Evolutionary conservation across 2,888 invertebrate genomes (phyloP).

Genomic region (Gasteruption jaculator): DNA sequence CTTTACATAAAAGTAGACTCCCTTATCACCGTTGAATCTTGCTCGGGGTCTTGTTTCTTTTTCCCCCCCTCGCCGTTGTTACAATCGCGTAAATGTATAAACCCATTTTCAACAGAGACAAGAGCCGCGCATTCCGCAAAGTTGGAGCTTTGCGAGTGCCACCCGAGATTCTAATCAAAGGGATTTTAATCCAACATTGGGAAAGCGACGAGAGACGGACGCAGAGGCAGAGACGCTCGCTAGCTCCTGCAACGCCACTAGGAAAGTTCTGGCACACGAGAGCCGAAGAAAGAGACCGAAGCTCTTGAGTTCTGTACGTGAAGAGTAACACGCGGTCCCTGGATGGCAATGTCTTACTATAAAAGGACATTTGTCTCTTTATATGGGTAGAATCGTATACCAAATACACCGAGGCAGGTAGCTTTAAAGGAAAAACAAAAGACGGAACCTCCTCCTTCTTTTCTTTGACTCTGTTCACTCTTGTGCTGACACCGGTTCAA

Average conservation of each 20-base stretch:
- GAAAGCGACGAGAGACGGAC: no score
- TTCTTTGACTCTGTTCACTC: constrained; percentile 1
- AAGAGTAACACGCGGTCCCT: constrained; percentile 39
- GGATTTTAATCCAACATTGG: no score
- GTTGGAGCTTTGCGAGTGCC: constrained; percentile 1
- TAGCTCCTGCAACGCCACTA: no score
- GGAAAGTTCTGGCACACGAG: constrained; percentile 37
- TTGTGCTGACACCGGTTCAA: constrained; percentile 30
- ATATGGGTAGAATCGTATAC: constrained; percentile 46
- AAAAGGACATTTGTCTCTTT: constrained; percentile 49
- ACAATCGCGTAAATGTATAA: no score
- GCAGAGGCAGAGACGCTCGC: constrained; percentile 25
- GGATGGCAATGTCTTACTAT: constrained; percentile 41
- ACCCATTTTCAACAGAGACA: no score
- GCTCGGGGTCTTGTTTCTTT: no score
- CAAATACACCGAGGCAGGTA: constrained; percentile 41
- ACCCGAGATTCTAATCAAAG: constrained; percentile 32
- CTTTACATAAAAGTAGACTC: no score
- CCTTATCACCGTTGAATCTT: no score
- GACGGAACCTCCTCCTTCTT: constrained; percentile 24
- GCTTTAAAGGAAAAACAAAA: constrained; percentile 42
- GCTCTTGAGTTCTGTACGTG: no score
- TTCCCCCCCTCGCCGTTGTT: no score
- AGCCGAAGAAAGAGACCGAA: constrained; percentile 14
- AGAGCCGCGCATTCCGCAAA: not conserved